These are phyloP conservation scores for Amaurobius ferox DNA, from an alignment of 2,888 invertebrate species.

Conservation along the genomic window DNA sequence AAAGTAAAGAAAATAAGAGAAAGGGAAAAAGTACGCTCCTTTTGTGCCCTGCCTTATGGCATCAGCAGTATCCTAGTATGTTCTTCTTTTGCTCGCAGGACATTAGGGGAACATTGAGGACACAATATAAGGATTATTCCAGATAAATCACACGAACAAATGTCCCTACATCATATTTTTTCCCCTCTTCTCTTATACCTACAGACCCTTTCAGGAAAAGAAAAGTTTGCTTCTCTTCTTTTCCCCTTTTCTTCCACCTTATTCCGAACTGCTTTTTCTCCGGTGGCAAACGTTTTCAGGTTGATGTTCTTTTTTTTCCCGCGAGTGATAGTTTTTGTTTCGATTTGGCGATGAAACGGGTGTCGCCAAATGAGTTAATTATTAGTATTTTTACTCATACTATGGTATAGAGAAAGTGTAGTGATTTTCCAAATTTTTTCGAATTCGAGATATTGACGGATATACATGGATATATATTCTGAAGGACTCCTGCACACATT, in stretches of 20 bases:
- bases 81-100: conserved; percentile 51
- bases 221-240: conserved; percentile 5
- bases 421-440: too few species aligned
- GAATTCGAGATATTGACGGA: too few species aligned
- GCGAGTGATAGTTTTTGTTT: not conserved
- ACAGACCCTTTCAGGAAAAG: conserved; percentile 17
- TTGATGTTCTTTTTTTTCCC: not conserved
- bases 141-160: conserved; percentile 72
- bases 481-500: too few species aligned
- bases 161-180: conserved; percentile 65
- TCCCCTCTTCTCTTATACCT: conserved; percentile 16
- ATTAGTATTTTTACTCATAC: too few species aligned
- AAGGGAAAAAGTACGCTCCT: conserved; percentile 10
- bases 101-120: conserved; percentile 70
- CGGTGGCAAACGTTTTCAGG: not conserved
- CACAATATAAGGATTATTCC: conserved; percentile 71
- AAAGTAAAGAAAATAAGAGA: not conserved
- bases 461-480: too few species aligned
- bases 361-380: not conserved
- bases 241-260: conserved; percentile 18
- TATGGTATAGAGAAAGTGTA: too few species aligned
- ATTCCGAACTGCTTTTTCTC: not conserved
- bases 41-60: conserved; percentile 58
- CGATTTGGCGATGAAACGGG: not conserved
- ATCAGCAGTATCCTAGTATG: conserved; percentile 43